phyloP scores from a whole-genome alignment of 2,797 vertebrate species.

The Darevskia nairensis region DNA sequence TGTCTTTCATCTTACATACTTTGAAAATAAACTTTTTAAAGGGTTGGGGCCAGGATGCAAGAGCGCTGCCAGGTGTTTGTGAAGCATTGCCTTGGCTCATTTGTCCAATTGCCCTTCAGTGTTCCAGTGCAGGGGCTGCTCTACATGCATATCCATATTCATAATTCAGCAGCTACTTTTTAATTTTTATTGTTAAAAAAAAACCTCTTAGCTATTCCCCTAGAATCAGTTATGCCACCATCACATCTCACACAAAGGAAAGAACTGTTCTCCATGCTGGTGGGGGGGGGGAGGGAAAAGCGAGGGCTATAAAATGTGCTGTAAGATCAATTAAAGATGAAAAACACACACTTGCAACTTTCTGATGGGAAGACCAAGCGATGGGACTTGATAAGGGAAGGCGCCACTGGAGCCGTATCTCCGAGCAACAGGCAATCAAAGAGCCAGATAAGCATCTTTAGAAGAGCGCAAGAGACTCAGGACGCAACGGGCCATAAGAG shows the following conservation, averaged over 20 bases:
- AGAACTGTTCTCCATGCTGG: slow-evolving; percentile 12
- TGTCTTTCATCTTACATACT: no score
- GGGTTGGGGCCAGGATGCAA: no score
- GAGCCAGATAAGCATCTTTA: slow-evolving; percentile 80
- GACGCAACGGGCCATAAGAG: slow-evolving; percentile 62
- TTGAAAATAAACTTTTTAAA: no score
- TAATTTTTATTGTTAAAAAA: no score
- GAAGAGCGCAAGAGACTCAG: slow-evolving; percentile 68
- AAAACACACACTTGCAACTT: slow-evolving; percentile 69
- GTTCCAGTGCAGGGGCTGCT: not conserved
- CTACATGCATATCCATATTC: no score
- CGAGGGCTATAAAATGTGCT: slow-evolving; percentile 30
- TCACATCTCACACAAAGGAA: slow-evolving; percentile 12
- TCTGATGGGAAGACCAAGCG: slow-evolving; percentile 83
- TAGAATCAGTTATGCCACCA: not conserved
- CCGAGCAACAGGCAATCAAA: slow-evolving; percentile 82
- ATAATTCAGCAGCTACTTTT: not conserved
- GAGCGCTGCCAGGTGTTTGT: no score
- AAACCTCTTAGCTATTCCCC: accelerated
- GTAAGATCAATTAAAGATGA: slow-evolving; percentile 68
- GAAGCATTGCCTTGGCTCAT: not conserved
- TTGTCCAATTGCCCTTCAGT: slow-evolving; percentile 1
- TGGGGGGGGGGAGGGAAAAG: not conserved
- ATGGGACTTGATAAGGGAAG: slow-evolving; percentile 85
- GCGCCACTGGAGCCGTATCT: slow-evolving; percentile 82